These are phyloP conservation scores for Tokudaia tokunoshimensis DNA, from an alignment of 2,797 vertebrate genomes.

Conservation along the genomic window DNA sequence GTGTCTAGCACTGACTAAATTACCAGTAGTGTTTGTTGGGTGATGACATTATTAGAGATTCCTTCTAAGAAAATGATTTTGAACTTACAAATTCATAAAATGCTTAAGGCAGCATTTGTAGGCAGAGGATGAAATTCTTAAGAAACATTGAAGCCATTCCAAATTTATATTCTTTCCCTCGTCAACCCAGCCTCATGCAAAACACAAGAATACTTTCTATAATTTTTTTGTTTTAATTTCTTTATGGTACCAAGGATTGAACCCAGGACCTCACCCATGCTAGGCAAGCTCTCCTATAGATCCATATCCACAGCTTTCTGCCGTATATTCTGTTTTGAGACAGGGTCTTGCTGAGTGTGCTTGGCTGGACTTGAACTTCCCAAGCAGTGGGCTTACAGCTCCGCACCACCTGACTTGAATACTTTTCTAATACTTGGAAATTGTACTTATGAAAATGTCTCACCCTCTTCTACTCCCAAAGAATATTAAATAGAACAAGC, in stretches of 20 bases:
- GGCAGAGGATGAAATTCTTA: not conserved
- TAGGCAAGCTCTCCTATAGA: not conserved
- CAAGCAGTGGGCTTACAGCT: not conserved
- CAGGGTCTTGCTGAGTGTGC: not conserved
- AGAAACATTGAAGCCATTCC: not conserved
- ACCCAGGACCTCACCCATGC: not conserved
- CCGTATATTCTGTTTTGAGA: not conserved
- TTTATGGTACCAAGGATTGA: not conserved
- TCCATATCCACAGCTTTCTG: not conserved
- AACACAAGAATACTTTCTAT: not conserved
- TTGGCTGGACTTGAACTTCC: not conserved
- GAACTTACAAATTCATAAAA: slow-evolving; percentile 46
- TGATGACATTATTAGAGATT: not conserved
- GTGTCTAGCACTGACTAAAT: not conserved
- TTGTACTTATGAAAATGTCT: slow-evolving; percentile 23
- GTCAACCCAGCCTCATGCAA: not conserved
- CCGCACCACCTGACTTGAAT: not conserved
- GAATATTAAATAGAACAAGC: not conserved
- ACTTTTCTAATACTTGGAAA: not conserved
- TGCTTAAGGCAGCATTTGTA: not conserved
- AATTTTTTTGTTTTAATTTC: not conserved
- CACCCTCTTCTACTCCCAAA: not conserved
- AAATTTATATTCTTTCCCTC: not conserved
- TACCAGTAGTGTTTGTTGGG: not conserved
- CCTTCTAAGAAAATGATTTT: slow-evolving; percentile 24